Percentiles rank a stretch among this genome's conserved stretches.
Conservation (phyloP, 2,888 invertebrate genomes). For the Tetropium fuscum region DNA sequence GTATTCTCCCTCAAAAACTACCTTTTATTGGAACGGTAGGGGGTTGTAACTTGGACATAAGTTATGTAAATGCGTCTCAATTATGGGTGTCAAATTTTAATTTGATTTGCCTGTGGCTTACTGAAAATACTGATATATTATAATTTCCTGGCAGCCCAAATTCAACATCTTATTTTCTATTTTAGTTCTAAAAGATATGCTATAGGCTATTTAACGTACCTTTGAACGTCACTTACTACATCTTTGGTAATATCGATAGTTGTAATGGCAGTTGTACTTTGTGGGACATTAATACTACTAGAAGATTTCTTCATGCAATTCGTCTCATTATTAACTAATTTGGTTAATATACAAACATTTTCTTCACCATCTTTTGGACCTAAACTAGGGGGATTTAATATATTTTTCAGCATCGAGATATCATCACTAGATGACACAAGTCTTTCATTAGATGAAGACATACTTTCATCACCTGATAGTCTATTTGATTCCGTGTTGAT, state of each 20-base stretch:
- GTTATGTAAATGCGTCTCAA: too few species aligned
- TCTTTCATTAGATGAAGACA: conserved; percentile 53
- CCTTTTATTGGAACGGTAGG: too few species aligned
- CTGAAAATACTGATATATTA: too few species aligned
- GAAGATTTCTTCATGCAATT: conserved; percentile 53
- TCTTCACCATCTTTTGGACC: conserved; percentile 15
- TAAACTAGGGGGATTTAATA: conserved; percentile 48
- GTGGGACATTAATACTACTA: conserved; percentile 15
- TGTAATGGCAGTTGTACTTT: conserved; percentile 18
- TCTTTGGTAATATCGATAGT: conserved; percentile 70
- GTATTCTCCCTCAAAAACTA: too few species aligned
- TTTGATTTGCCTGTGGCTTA: too few species aligned
- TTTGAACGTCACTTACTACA: conserved; percentile 76
- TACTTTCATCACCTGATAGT: conserved; percentile 49
- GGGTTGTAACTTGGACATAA: too few species aligned
- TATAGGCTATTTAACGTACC: too few species aligned
- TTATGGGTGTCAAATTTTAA: too few species aligned
- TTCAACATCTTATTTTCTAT: too few species aligned
- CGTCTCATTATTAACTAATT: conserved; percentile 53
- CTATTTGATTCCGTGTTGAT: conserved; percentile 51
- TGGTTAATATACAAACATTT: conserved; percentile 31
- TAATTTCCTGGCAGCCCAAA: too few species aligned
- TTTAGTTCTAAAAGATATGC: too few species aligned
- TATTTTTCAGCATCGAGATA: conserved; percentile 60
- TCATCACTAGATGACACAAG: conserved; percentile 56